These are phyloP conservation scores for Trichomycterus rosablanca DNA, from an alignment of 2,113 vertebrate genomes.

Conservation along the genomic window DNA sequence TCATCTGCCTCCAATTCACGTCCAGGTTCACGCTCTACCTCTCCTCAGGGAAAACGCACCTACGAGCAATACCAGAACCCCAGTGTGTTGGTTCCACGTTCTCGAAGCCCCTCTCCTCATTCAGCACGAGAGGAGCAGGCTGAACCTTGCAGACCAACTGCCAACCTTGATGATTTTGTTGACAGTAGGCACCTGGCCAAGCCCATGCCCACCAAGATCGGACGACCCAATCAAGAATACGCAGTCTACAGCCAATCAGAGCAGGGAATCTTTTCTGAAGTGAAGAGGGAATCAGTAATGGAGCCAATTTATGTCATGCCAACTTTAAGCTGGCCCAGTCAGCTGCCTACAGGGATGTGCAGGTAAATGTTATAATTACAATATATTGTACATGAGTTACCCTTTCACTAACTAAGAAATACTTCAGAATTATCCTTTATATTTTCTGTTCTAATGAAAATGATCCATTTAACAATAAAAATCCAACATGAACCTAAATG, in stretches of 20 bases:
- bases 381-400: not conserved
- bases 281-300: slow-evolving; percentile 64
- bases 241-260: slow-evolving; percentile 60
- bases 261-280: slow-evolving; percentile 71
- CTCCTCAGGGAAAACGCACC: slow-evolving; percentile 87
- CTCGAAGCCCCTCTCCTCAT: slow-evolving; percentile 83
- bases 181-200: slow-evolving; percentile 62
- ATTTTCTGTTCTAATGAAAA: no score
- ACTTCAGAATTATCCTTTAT: no score
- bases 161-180: slow-evolving; percentile 75
- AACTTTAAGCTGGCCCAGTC: slow-evolving; percentile 71
- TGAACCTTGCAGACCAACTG: slow-evolving; percentile 44
- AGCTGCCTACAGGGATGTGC: slow-evolving; percentile 68
- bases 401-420: not conserved
- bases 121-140: slow-evolving; percentile 55
- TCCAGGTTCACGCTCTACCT: slow-evolving; percentile 86
- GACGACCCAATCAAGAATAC: slow-evolving; percentile 70
- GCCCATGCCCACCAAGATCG: slow-evolving; percentile 70
- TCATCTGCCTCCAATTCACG: slow-evolving; percentile 48
- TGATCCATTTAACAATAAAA: no score
- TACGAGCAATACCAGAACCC: slow-evolving; percentile 72
- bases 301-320: slow-evolving; percentile 78
- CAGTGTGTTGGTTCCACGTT: slow-evolving; percentile 73
- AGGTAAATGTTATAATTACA: slow-evolving; percentile 46
- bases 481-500: no score